Evolutionary conservation across 2,113 vertebrate species (phyloP).

Genomic region (Indicator indicator): DNA sequence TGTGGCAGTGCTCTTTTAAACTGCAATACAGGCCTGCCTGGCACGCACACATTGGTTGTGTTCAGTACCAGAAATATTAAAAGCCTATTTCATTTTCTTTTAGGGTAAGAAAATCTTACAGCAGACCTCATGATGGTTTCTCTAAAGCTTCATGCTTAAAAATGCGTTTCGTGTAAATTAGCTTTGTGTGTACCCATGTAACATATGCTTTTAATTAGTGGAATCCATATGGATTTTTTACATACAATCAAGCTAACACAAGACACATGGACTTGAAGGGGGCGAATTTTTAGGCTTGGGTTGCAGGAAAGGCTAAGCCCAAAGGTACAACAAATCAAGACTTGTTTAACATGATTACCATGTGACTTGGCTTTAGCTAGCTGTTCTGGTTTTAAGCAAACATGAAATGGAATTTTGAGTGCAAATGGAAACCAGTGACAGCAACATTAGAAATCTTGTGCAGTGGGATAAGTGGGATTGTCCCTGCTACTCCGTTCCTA

Average conservation of each 20-base stretch:
- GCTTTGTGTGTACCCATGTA: neutral
- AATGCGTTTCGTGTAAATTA: neutral
- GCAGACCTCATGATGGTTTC: neutral
- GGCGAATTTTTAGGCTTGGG: neutral
- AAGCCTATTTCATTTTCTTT: neutral
- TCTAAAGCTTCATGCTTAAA: neutral
- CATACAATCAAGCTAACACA: neutral
- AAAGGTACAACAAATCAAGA: slow-evolving; percentile 45
- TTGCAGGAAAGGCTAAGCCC: slow-evolving; percentile 8
- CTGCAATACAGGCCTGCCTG: neutral
- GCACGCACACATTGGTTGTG: neutral
- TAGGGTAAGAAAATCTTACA: neutral
- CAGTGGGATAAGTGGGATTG: neutral
- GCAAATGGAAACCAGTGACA: neutral
- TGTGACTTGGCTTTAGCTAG: neutral
- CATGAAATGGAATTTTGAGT: neutral
- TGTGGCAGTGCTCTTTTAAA: neutral
- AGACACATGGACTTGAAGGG: neutral
- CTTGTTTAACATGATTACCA: neutral
- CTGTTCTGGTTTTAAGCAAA: neutral
- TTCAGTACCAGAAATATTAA: neutral
- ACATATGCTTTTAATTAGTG: slow-evolving; percentile 23
- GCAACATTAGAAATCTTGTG: neutral
- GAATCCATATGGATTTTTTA: slow-evolving; percentile 5
- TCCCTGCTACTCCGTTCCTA: neutral